Percentiles rank a stretch among this genome's conserved stretches.
Evolutionary conservation across 2,113 vertebrate species (phyloP).

Genomic region (Pituophis catenifer): DNA sequence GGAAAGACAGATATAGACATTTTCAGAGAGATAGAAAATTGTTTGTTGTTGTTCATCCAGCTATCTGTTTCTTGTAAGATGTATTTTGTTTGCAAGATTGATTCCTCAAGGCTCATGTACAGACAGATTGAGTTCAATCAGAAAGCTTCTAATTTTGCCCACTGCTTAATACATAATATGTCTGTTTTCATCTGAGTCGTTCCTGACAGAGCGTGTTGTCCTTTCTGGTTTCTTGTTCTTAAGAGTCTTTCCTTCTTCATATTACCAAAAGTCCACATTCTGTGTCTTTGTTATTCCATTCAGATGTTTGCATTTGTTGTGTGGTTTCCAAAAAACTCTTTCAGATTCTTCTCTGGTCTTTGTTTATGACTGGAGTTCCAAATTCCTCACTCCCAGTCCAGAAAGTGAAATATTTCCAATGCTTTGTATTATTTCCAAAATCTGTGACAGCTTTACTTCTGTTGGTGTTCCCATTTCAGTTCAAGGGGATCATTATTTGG

Average conservation of each 20-base stretch:
- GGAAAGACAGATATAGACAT: background rate
- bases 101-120: background rate
- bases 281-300: background rate
- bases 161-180: background rate
- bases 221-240: background rate
- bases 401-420: background rate
- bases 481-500: background rate
- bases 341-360: background rate
- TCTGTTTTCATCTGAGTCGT: background rate
- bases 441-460: background rate
- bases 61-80: background rate
- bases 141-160: background rate
- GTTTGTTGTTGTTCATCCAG: background rate
- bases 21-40: background rate
- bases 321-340: background rate
- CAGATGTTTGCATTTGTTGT: background rate
- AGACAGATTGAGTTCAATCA: background rate
- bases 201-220: background rate
- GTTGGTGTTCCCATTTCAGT: background rate
- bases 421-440: constrained; percentile 7
- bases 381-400: background rate
- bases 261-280: background rate
- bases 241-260: background rate
- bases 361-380: background rate
- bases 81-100: background rate